A percentile compares a stretch with the other conserved stretches of the same genome.
Evolutionary conservation across 1,140 invertebrate genomes (phyloP).

Genomic region (Adoxophyes honmai): DNA sequence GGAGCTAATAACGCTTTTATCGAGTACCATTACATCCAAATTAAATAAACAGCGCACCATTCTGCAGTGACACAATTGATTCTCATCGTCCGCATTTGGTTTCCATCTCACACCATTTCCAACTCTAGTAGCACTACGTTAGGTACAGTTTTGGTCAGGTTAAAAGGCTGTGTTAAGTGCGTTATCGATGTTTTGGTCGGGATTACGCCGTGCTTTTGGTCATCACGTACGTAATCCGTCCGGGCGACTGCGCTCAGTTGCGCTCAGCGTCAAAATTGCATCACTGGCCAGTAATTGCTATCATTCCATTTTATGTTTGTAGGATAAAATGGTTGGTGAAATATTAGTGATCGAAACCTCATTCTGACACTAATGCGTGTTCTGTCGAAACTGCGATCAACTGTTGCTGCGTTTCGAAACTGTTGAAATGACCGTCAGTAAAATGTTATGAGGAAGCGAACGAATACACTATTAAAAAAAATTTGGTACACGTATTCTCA

Average conservation of each 20-base stretch:
- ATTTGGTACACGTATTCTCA: too few relatives aligned
- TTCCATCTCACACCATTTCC: background rate
- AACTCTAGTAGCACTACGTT: background rate
- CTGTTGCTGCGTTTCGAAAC: too few relatives aligned
- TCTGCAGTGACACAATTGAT: slow-evolving; percentile 11
- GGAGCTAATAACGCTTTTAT: background rate
- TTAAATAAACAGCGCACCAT: slow-evolving; percentile 10
- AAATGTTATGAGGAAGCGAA: too few relatives aligned
- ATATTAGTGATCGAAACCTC: background rate
- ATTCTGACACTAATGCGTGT: background rate
- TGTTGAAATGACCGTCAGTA: too few relatives aligned
- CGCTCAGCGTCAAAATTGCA: background rate
- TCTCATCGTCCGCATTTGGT: background rate
- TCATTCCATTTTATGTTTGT: background rate
- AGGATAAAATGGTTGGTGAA: slow-evolving; percentile 3
- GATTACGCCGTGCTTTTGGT: background rate
- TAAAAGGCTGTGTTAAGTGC: background rate
- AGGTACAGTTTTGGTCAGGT: background rate
- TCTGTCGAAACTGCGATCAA: too few relatives aligned
- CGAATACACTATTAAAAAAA: too few relatives aligned
- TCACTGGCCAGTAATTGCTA: slow-evolving; percentile 2
- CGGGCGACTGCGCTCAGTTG: background rate
- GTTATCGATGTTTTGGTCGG: background rate
- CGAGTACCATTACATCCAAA: slow-evolving; percentile 4
- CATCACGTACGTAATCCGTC: slow-evolving; percentile 7